Base-by-base conservation (phyloP, 2,888 invertebrate genomes). In the Drosophila borborema region DNA sequence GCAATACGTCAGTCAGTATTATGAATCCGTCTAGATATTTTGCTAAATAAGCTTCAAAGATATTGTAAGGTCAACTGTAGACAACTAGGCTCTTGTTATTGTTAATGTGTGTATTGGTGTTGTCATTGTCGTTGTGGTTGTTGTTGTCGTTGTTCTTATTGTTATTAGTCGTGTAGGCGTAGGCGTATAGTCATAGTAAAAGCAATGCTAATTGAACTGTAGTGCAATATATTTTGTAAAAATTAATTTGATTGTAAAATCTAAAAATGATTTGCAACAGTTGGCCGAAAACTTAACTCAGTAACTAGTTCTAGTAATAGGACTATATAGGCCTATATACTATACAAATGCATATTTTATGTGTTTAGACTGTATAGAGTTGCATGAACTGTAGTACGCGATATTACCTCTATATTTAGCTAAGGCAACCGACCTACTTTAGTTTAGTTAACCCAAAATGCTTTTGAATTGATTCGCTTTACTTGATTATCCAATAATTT, bases 1-100 rank as follows among this genome's bases (percentile, higher is more conserved):
- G 58, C 59, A 36, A 62, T 64, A 28, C 43, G 73, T 73, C 67
- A 64, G 74, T 89, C 86, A 90, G 86, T 86, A 86, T 86, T 86
- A 86, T 78, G 81, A 86, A 89, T 86, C 86, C 86, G 86, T 86
- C 90, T 84, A 81, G 78, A 89, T 83, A 83, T 77, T 84, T 68
- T 54, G 65, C 61, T 67, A 75, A 59, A 74, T 70, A 74, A 64
- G 46, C 40, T 40, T 18, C 18, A 28, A 51, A 69, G 38, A 67
- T 55, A 72, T 72, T 66, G 58, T 64, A 49, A 75, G 45, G 64
- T 51, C 73, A 68, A 54, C 41, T 58, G 61, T 48, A 53, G 43
- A 23, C 68, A 70, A 67, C 49, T 60, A 38, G 23, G 51, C 51
- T 72, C 59, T 74, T 77, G 72, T 79, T 83, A 64, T 76, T 78